Evolutionary conservation across 2,888 invertebrate genomes (phyloP).

Genomic region (Liodrosophila aerea): DNA sequence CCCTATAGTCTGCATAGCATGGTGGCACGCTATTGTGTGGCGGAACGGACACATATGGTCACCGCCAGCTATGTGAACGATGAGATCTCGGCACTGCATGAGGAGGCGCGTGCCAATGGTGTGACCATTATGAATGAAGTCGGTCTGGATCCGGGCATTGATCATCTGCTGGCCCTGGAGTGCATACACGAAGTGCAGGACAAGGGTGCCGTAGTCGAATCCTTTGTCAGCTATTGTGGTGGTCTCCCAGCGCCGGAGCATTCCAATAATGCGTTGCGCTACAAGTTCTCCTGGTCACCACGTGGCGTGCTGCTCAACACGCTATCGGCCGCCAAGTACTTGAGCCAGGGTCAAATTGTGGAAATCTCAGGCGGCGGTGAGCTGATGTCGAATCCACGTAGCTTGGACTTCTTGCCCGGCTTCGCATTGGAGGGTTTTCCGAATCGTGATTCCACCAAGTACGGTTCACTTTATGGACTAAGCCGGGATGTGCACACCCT

Average conservation of each 20-base stretch:
- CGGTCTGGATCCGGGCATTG: conserved; percentile 99
- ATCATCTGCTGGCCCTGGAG: conserved; percentile 97
- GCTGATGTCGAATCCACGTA: conserved; percentile 91
- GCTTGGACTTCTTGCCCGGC: conserved; percentile 96
- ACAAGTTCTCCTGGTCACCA: conserved; percentile 99
- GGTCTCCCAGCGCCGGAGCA: conserved; percentile 98
- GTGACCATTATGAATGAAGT: conserved; percentile 98
- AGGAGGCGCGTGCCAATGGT: conserved; percentile 93
- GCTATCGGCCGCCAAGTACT: conserved; percentile 93
- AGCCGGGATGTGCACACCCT: conserved; percentile 92
- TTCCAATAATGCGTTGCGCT: conserved; percentile 94
- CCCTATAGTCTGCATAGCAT: conserved; percentile 95
- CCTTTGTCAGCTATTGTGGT: conserved; percentile 98
- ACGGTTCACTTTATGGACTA: conserved; percentile 93
- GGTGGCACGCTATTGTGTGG: conserved; percentile 93
- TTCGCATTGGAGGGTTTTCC: conserved; percentile 98
- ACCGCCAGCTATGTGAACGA: conserved; percentile 97
- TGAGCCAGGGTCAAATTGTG: conserved; percentile 91
- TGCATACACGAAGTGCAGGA: conserved; percentile 96
- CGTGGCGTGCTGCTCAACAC: conserved; percentile 95
- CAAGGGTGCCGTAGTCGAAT: conserved; percentile 95
- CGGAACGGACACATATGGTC: conserved; percentile 94
- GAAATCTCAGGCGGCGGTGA: conserved; percentile 95
- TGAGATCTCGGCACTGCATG: conserved; percentile 90
- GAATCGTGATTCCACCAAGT: conserved; percentile 96